phyloP scores from a whole-genome alignment of 2,797 vertebrate genomes.

The Distichodus sexfasciatus region DNA sequence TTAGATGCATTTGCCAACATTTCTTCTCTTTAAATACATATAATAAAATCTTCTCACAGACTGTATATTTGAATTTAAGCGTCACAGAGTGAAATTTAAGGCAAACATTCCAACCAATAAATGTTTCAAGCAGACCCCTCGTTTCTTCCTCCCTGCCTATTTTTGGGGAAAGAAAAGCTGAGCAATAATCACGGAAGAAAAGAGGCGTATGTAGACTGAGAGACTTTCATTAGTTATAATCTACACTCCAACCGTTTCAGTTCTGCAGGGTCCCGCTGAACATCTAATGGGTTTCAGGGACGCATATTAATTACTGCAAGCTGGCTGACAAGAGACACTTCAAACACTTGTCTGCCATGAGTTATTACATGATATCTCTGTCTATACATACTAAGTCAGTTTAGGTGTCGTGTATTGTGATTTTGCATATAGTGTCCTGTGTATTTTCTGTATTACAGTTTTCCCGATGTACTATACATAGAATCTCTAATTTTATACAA shows the following conservation, averaged over 20 bases:
- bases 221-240: conserved; percentile 38
- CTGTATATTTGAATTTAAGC: too few relatives aligned
- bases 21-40: too few relatives aligned
- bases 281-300: conserved; percentile 19
- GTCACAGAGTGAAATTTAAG: background rate
- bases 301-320: conserved; percentile 3
- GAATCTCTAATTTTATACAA: background rate
- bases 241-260: conserved; percentile 12
- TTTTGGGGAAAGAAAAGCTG: background rate
- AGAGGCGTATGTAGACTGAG: conserved; percentile 10
- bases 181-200: conserved; percentile 30
- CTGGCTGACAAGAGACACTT: background rate
- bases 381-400: too few relatives aligned
- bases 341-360: conserved; percentile 6
- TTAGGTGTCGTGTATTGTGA: too few relatives aligned
- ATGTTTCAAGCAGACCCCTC: background rate
- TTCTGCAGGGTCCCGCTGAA: conserved; percentile 19
- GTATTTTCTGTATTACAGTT: too few relatives aligned
- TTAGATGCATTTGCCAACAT: too few relatives aligned
- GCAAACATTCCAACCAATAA: background rate
- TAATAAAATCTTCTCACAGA: background rate
- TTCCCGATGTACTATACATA: too few relatives aligned
- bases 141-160: background rate
- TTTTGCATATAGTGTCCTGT: too few relatives aligned
- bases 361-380: background rate